Evolutionary conservation across 2,797 vertebrate genomes (phyloP), one percentile per base, ranked within the genome.

Genomic region (Percopsis omiscomaycus): DNA sequence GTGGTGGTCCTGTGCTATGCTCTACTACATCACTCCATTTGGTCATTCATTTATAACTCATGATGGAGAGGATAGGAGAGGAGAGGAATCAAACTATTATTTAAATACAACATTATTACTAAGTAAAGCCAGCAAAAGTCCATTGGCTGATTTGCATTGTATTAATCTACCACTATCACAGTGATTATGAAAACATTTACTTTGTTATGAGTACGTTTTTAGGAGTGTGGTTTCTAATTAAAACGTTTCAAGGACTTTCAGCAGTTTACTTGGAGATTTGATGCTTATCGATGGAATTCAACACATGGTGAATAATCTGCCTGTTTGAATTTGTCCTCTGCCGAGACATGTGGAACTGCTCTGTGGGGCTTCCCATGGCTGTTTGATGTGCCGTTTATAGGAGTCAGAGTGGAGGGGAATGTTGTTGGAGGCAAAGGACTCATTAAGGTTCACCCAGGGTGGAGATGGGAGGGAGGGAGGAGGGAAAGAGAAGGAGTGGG

Each of bases 391-490:
- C 60, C 69, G 66, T 50, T 82, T 9, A 42, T 61, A 74, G 37
- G 45, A 78, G 57, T 63, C 15, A 37, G n/a, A 66, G 59, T 32
- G 22, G 61, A 45, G 55, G 54, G 37, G 61, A 47, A 62, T 84
- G 63, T 81, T 68, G 77, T 64, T 73, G 68, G 60, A 79, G 60
- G 73, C 64, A 68, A 77, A 79, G 66, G 61, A 75, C 66, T 78
- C 81, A 81, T 79, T 83, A 69, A 59, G 66, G 73, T 85, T 77
- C 77, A 79, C 77, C 69, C 64, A 70, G 74, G 67, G 64, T 65
- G 69, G 67, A 55, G 47, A 71, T 49, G 64, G 64, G 50, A 16
- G 29, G 9, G n/a, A 14, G 12, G 51, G 67, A 63, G 63, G 68
- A 59, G 64, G 66, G 62, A 55, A 61, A 57, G 53, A 49, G 66